Evolutionary conservation across 2,797 vertebrate species (phyloP), one percentile per base, ranked within the genome.

Genomic region (Antennarius maculatus): DNA sequence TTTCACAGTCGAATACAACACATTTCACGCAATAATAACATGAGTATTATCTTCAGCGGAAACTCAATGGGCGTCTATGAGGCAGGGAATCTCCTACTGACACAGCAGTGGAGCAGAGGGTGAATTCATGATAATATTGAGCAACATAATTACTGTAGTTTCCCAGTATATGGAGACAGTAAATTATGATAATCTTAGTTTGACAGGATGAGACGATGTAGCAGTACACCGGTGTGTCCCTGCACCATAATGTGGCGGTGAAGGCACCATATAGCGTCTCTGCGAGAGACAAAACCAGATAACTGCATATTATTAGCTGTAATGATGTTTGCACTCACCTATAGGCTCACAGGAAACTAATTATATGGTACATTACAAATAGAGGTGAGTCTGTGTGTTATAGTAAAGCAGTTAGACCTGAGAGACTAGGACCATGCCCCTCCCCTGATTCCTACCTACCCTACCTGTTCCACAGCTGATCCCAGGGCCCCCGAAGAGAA

Each of bases 281-380:
- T 52, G 18, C 49, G 61, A 50, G 52, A 53, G 31, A 34, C 31
- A 34, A 34, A 29, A 64, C 47, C 51, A 59, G 54, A 70, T 47
- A 16, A 80, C 63, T 55, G 50, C 45, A 42, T 51, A 15, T 18
- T 62, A 59, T 54, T 41, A 23, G n/a, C 55, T 61, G 37, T 54
- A 77, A 64, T 60, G 47, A 79, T 69, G 57, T 70, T 69, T 62
- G 61, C 54, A 52, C 76, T 69, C 46, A 63, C 34, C 13, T 18
- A 39, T 23, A 23, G 50, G 57, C 62, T 77, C 60, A 45, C 63
- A 46, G 64, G 43, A 70, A 45, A 16, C 65, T 61, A 83, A 66
- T 72, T 68, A 68, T 64, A 67, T 51, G 37, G 47, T 41, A 64
- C 73, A 71, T 68, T 69, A 71, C 17, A 76, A 70, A 58, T 68